Base-by-base conservation (phyloP, 2,888 invertebrate species). In the Tiliacea aurago region DNA sequence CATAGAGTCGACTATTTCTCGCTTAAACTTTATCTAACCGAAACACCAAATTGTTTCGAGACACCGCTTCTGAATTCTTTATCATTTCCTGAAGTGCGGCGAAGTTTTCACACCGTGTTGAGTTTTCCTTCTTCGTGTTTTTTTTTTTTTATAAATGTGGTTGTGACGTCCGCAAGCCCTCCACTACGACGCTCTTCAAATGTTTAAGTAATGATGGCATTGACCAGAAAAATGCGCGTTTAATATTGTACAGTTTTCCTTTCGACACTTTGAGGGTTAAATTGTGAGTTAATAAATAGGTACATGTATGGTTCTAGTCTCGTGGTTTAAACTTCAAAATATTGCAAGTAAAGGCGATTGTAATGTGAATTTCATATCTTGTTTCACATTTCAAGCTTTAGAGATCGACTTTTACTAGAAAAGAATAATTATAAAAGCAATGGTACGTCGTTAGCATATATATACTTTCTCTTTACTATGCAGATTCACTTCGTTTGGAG, bases 401-500 rank as follows among this genome's bases (percentile, higher is more conserved):
- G 37, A 65, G 9, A 64, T 55, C 23, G 43, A 84, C 51, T 45
- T 23, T 37, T 41, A 65, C 41, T 55, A 67, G 33, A 72, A 69
- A 61, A 62, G 51, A 70, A 51, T 70, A 76, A 84, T 81, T 82
- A 81, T 76, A 84, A 73, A 56, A 70, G 77, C 82, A 82, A 72
- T 73, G 55, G 70, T 73, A 63, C 11, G 65, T 72, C 70, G 70
- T 82, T 82, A 70, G 73, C 73, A 82, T 84, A 81, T 77, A 59
- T 62, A 81, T 80, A 56, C 56, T 41, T 33, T 77, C 82, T 73
- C 82, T 82, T 81, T 82, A 73, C 62, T 71, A 83, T 85, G 82
- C 65, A 83, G 85, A 83, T 83, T 85, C 43, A 49, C 47, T 77
- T 77, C 83, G 62, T 82, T 81, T 81, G 68, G 77, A 81, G 61